Percentiles rank a stretch among this genome's conserved stretches.
Conservation (phyloP, 2,113 vertebrate species). For the Haemorhous mexicanus region DNA sequence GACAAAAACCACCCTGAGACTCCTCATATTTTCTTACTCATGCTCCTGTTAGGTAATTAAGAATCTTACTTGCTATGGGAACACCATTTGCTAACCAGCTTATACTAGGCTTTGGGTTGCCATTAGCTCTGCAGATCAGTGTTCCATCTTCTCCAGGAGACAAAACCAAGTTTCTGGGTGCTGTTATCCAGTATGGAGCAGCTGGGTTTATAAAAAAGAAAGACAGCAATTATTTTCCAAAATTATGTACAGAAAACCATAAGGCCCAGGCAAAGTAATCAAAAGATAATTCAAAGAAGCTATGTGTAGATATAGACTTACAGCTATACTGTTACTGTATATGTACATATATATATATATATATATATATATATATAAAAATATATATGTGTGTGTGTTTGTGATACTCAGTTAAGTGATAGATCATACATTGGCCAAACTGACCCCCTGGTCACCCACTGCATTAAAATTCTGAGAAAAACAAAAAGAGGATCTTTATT, state of each 20-base stretch:
- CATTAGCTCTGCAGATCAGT: conserved; percentile 89
- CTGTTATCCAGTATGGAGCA: conserved; percentile 92
- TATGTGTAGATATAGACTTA: not conserved
- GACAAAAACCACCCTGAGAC: not conserved
- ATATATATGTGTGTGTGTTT: not conserved
- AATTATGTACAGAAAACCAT: not conserved
- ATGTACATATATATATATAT: not conserved
- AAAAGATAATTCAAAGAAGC: not conserved
- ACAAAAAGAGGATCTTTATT: not conserved
- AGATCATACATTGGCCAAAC: not conserved
- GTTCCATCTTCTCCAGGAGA: conserved; percentile 87
- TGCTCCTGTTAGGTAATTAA: not conserved
- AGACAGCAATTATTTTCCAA: not conserved
- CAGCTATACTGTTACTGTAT: not conserved
- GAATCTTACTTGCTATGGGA: conserved; percentile 86
- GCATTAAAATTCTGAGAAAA: not conserved
- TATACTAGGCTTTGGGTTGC: conserved; percentile 88
- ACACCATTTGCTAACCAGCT: conserved; percentile 89
- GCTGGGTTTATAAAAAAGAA: conserved; percentile 73
- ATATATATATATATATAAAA: too few species aligned
- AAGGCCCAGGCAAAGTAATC: not conserved
- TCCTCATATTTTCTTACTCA: not conserved
- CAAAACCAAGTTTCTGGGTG: conserved; percentile 88
- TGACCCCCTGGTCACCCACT: not conserved
- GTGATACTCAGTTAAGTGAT: not conserved